Evolutionary conservation across 2,113 vertebrate genomes (phyloP).

Genomic region (Cichladusa arquata): DNA sequence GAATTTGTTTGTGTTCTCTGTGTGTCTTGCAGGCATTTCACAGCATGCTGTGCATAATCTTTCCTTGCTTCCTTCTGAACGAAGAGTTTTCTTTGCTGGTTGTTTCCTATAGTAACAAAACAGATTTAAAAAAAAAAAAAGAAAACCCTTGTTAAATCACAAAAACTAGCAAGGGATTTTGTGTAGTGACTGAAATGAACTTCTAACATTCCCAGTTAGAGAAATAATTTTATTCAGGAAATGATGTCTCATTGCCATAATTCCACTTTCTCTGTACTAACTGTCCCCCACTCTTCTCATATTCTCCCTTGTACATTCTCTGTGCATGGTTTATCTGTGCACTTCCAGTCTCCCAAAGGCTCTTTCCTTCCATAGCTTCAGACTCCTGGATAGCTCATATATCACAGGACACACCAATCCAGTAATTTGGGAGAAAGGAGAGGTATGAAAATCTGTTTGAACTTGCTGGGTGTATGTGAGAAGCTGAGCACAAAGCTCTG

Average conservation of each 20-base stretch:
- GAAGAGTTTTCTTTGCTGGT: not conserved
- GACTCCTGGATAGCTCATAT: not conserved
- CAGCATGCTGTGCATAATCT: not conserved
- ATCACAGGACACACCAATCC: not conserved
- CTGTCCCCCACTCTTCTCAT: not conserved
- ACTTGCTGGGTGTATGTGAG: not conserved
- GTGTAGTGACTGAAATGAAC: not conserved
- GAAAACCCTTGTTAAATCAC: not conserved
- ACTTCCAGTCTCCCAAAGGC: not conserved
- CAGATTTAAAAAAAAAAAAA: not conserved
- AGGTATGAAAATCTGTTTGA: not conserved
- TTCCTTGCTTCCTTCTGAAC: not conserved
- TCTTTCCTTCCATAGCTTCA: not conserved
- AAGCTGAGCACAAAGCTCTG: not conserved
- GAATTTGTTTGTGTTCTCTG: slow-evolving; percentile 27
- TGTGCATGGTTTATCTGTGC: not conserved
- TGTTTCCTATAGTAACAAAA: slow-evolving; percentile 34
- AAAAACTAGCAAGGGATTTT: not conserved
- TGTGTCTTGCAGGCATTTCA: slow-evolving; percentile 17
- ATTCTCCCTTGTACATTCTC: not conserved
- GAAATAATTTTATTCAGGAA: not conserved
- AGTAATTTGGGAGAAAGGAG: not conserved
- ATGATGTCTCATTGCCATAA: not conserved
- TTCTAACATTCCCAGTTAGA: not conserved
- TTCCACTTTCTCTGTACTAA: not conserved